Percentiles rank a stretch among this genome's conserved stretches.
Conservation (phyloP, 1,140 invertebrate species). For the Parapsyche elsis region DNA sequence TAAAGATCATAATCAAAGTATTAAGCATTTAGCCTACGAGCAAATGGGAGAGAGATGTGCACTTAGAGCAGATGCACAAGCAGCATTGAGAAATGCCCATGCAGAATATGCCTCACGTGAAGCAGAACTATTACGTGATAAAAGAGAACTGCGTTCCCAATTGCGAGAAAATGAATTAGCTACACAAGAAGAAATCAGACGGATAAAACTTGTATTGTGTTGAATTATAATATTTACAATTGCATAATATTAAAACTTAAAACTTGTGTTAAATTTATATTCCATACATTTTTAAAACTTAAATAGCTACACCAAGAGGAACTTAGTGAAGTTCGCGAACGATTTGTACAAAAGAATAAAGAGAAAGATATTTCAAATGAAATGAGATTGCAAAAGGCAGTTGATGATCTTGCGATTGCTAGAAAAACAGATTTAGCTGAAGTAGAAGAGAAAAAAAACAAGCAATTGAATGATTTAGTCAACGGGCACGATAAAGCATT, state of each 20-base stretch:
- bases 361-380: conserved; percentile 87
- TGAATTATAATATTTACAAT: too few relatives aligned
- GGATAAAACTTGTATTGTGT: conserved; percentile 50
- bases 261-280: too few relatives aligned
- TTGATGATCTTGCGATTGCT: conserved; percentile 79
- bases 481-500: conserved; percentile 87
- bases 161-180: conserved; percentile 77
- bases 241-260: too few relatives aligned
- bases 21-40: conserved; percentile 49
- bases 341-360: conserved; percentile 79
- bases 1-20: conserved; percentile 45
- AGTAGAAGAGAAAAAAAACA: conserved; percentile 90
- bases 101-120: conserved; percentile 81
- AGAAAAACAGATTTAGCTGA: conserved; percentile 82
- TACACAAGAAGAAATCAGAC: conserved; percentile 46
- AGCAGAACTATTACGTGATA: conserved; percentile 81
- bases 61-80: conserved; percentile 75
- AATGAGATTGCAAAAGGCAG: conserved; percentile 78
- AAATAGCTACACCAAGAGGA: conserved; percentile 65
- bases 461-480: conserved; percentile 83
- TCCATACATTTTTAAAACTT: too few relatives aligned
- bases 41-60: conserved; percentile 59
- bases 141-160: conserved; percentile 77
- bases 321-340: conserved; percentile 73
- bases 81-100: conserved; percentile 79